phyloP scores from a whole-genome alignment of 2,113 vertebrate genomes.

The Nothocercus julius region DNA sequence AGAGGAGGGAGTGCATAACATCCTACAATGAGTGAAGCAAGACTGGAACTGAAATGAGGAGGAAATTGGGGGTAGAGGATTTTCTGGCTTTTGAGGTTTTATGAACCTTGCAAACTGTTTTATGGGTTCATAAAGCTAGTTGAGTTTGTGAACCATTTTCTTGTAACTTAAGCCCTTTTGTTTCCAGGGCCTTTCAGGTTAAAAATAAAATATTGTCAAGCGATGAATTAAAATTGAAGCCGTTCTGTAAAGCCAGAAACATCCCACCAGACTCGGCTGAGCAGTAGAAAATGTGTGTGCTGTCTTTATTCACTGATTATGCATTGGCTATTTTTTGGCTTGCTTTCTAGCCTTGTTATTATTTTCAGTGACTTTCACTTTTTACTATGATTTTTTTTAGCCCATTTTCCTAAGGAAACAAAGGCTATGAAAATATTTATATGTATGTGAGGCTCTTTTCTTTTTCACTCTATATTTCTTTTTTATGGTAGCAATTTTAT shows the following conservation, averaged over 20 bases:
- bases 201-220: slow-evolving; percentile 16
- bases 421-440: not conserved
- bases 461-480: not conserved
- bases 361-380: not conserved
- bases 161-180: slow-evolving; percentile 25
- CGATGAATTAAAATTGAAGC: not conserved
- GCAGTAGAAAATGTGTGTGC: not conserved
- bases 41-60: not conserved
- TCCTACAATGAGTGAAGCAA: not conserved
- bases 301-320: not conserved
- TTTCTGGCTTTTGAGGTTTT: slow-evolving; percentile 62
- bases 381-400: not conserved
- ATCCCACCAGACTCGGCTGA: not conserved
- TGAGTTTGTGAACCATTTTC: not conserved
- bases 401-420: not conserved
- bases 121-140: slow-evolving; percentile 28
- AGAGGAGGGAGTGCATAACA: not conserved
- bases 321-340: not conserved
- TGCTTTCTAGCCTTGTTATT: not conserved
- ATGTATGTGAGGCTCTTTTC: not conserved
- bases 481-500: not conserved
- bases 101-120: slow-evolving; percentile 49
- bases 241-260: not conserved
- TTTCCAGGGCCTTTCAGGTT: slow-evolving; percentile 3
- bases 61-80: not conserved